Evolutionary conservation across 2,888 invertebrate species (phyloP), one percentile per base, ranked within the genome.

Genomic region (Amphipoea oculea): DNA sequence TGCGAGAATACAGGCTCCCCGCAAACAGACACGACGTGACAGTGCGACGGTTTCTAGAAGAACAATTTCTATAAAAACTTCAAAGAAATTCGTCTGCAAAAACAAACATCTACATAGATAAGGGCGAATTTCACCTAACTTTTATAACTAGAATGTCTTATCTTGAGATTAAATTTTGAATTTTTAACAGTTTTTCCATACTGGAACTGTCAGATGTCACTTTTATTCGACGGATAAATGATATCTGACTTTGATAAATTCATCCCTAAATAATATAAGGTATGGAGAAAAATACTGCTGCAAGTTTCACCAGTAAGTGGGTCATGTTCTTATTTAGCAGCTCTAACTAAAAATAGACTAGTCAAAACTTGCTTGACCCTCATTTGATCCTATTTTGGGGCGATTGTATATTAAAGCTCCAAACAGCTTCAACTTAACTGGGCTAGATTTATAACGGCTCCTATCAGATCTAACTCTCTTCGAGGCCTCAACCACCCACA

Each of bases 401-500:
- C n/a, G 81, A 82, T 65, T 71, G 81, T 82, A 73, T 69, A 80
- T 62, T 36, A 71, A 79, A 72, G 51, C 17, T 29, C n/a, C 45
- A 48, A 83, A 83, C 71, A 29, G 29, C 29, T 29, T 63, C 83
- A 75, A 54, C 2, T 40, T 7, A 65, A 60, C 51, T 73, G 62
- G 68, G 65, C 62, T 81, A 36, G 42, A 67, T 82, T 81, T 74
- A 71, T 83, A 86, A 73, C 74, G 68, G 87, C 20, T 54, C 17
- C 57, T 73, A 78, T 86, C 72, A 71, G 73, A 72, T 86, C 65
- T 45, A 67, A 77, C 82, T 84, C 69, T 83, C 72, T 83, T 72
- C 54, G 73, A 75, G 74, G 71, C 36, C 85, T 76, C 66, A 71
- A n/a, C 67, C 54, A 62, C 85, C 85, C 70, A 86, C 85, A 65